Evolutionary conservation across 2,888 invertebrate genomes (phyloP).

Genomic region (Diplazon laetatorius): DNA sequence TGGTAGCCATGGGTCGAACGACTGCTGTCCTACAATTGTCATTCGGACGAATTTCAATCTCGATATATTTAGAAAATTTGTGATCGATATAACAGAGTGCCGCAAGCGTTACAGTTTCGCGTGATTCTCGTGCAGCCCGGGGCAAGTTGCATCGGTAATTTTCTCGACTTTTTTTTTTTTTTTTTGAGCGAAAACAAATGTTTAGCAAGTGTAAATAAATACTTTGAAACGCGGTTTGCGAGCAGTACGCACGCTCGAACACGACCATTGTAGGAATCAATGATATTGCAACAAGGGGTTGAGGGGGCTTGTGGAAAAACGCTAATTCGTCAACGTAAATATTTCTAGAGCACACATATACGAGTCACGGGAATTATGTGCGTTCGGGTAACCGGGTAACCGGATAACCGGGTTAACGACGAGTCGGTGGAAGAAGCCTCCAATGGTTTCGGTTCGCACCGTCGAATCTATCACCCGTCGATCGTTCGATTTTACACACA

Average conservation of each 20-base stretch:
- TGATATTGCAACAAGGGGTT: neutral
- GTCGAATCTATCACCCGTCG: constrained; percentile 22
- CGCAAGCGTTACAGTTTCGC: neutral
- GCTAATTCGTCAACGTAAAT: neutral
- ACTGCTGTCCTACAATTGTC: constrained; percentile 4
- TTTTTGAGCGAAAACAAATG: no score
- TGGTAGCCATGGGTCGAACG: neutral
- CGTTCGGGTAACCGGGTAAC: no score
- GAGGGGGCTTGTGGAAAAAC: neutral
- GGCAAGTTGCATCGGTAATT: no score
- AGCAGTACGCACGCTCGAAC: no score
- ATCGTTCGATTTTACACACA: constrained; percentile 9
- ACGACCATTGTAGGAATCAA: no score
- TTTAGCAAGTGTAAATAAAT: no score
- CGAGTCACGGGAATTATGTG: constrained; percentile 12
- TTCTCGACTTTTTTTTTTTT: no score
- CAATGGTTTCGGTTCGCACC: constrained; percentile 66
- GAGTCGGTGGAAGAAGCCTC: constrained; percentile 73
- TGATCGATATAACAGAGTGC: constrained; percentile 8
- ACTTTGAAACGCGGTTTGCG: no score
- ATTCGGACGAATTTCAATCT: neutral
- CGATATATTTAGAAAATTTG: constrained; percentile 21
- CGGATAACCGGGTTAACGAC: constrained; percentile 76
- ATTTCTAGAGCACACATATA: constrained; percentile 29
- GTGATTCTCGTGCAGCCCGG: neutral